Conservation (phyloP, 2,888 invertebrate species). For the Salticus scenicus region DNA sequence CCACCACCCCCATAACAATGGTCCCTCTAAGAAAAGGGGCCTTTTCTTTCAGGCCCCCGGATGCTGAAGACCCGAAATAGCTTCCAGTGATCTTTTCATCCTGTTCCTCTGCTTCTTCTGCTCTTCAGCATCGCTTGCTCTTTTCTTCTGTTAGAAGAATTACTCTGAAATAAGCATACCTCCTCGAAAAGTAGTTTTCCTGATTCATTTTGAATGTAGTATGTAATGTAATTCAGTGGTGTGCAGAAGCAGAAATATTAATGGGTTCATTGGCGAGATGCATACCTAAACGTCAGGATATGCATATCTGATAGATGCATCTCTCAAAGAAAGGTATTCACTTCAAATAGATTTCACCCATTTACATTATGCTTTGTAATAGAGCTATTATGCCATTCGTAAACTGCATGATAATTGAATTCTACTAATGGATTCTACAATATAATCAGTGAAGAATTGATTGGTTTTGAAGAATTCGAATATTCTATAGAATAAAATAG, state of each 20-base stretch:
- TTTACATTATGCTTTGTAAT: too few relatives aligned
- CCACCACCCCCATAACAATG: slow-evolving; percentile 36
- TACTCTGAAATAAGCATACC: background rate
- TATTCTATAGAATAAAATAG: too few relatives aligned
- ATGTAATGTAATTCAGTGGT: background rate
- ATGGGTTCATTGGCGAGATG: background rate
- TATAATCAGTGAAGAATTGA: too few relatives aligned
- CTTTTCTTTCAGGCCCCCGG: slow-evolving; percentile 37
- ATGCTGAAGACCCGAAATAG: slow-evolving; percentile 43
- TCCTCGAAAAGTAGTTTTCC: background rate
- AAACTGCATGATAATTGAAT: too few relatives aligned
- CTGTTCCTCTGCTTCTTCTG: slow-evolving; percentile 20
- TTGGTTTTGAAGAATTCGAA: too few relatives aligned
- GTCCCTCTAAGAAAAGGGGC: slow-evolving; percentile 36
- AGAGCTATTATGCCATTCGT: too few relatives aligned
- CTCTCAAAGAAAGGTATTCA: background rate
- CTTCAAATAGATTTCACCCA: background rate
- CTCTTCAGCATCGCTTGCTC: slow-evolving; percentile 50
- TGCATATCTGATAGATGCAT: background rate
- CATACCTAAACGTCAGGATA: too few relatives aligned
- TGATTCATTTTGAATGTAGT: background rate
- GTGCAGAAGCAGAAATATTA: background rate
- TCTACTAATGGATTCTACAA: too few relatives aligned
- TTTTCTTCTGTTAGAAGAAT: slow-evolving; percentile 22
- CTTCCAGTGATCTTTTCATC: slow-evolving; percentile 45